Evolutionary conservation across 2,113 vertebrate genomes (phyloP), one percentile per base, ranked within the genome.

Genomic region (Campylomormyrus numenius): DNA sequence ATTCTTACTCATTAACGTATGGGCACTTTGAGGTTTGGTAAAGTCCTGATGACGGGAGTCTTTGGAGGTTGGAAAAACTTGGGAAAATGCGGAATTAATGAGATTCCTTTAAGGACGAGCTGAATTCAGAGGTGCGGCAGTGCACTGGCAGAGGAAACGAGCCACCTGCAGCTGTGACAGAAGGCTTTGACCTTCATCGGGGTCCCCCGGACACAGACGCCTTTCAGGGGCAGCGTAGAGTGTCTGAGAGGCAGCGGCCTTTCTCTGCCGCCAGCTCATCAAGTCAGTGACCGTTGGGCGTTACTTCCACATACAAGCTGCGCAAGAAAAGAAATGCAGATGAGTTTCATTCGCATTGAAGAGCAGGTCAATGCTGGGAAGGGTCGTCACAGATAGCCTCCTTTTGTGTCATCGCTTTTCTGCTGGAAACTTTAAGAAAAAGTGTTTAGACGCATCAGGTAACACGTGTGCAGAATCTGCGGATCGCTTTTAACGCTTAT

Each of bases 271-370:
- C 90, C 90, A 93, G 93, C 95, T 95, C 95, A 96, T 94, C 93
- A 95, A 95, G 95, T 96, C 96, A 96, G 95, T 94, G 95, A 95
- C 96, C 94, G 93, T 95, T 95, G 96, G 96, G 96, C 95, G 95
- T 97, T 95, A 95, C 96, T 97, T 97, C 97, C 97, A 96, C 96
- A 96, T 96, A 97, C 97, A 97, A 96, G 96, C 93, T 93, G 94
- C 92, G 94, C 96, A 96, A 96, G 97, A 96, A 97, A 96, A 97
- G 96, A 98, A 97, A 97, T 97, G 97, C 95, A 97, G 97, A 97
- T 97, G 94, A 97, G 95, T 95, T 95, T 93, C 95, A 96, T 96
- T 96, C 96, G 97, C 53, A 94, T 96, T 95, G 94, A 96, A 94
- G 95, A 96, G 95, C 95, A 94, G 96, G 96, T 96, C 96, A 96